These are phyloP conservation scores for Dipodomys merriami DNA, from an alignment of 2,113 vertebrate species.

Conservation along the genomic window DNA sequence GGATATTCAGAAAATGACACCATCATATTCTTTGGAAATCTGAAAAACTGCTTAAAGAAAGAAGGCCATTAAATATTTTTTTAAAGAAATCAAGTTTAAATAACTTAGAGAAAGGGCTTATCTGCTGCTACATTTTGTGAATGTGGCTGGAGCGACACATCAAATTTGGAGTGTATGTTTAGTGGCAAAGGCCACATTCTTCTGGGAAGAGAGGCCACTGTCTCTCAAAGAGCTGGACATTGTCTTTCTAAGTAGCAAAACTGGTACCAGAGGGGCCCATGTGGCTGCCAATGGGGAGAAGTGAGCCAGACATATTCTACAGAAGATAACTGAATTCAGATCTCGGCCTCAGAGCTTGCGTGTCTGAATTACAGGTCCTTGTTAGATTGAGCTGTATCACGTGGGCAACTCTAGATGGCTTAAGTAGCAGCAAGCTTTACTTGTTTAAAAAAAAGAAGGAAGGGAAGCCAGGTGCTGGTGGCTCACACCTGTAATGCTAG, in stretches of 20 bases:
- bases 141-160: neutral
- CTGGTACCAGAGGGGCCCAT: neutral
- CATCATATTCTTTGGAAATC: neutral
- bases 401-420: neutral
- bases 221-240: neutral
- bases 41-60: constrained; percentile 24
- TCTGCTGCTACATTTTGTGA: neutral
- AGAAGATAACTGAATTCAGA: neutral
- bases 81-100: neutral
- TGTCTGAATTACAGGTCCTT: neutral
- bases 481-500: too few relatives aligned
- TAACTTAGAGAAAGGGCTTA: neutral
- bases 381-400: neutral
- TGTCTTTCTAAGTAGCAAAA: neutral
- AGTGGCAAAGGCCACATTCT: neutral
- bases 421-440: neutral
- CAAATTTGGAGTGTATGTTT: neutral
- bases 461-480: too few relatives aligned
- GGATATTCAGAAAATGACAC: neutral
- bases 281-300: neutral
- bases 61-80: neutral
- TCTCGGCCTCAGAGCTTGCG: neutral
- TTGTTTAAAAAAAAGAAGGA: neutral
- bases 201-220: neutral
- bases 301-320: neutral